Evolutionary conservation across 2,888 invertebrate genomes (phyloP).

Genomic region (Embidobia sp.): DNA sequence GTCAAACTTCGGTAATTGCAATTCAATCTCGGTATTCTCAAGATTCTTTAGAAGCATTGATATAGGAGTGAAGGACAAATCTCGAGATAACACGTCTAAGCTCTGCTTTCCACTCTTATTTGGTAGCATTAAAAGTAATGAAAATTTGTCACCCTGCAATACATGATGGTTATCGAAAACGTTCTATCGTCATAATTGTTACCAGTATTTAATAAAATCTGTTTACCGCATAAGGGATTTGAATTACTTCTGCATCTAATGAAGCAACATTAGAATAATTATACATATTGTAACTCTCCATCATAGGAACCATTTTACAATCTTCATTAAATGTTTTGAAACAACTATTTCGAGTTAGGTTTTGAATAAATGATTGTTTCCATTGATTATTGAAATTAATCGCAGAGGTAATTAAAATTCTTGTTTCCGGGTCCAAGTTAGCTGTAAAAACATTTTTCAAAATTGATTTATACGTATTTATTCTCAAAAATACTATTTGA

Average conservation of each 20-base stretch:
- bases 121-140: conserved; percentile 47
- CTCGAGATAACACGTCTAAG: conserved; percentile 43
- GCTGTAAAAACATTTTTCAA: conserved; percentile 74
- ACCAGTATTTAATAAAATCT: neutral
- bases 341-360: conserved; percentile 83
- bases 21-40: conserved; percentile 37
- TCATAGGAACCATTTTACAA: conserved; percentile 86
- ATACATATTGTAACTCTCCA: conserved; percentile 86
- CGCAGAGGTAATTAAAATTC: conserved; percentile 88
- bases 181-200: too few species aligned
- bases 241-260: conserved; percentile 86
- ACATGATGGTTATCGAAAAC: too few species aligned
- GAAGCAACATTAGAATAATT: conserved; percentile 84
- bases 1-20: conserved; percentile 54
- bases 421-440: conserved; percentile 82
- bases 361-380: conserved; percentile 85
- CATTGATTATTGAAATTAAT: conserved; percentile 91
- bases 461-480: too few species aligned
- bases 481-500: too few species aligned
- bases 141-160: conserved; percentile 44
- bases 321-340: conserved; percentile 85
- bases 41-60: conserved; percentile 49
- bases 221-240: conserved; percentile 89
- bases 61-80: conserved; percentile 48
- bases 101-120: conserved; percentile 41